phyloP scores from a whole-genome alignment of 2,113 vertebrate species.

The Pedetes capensis region DNA sequence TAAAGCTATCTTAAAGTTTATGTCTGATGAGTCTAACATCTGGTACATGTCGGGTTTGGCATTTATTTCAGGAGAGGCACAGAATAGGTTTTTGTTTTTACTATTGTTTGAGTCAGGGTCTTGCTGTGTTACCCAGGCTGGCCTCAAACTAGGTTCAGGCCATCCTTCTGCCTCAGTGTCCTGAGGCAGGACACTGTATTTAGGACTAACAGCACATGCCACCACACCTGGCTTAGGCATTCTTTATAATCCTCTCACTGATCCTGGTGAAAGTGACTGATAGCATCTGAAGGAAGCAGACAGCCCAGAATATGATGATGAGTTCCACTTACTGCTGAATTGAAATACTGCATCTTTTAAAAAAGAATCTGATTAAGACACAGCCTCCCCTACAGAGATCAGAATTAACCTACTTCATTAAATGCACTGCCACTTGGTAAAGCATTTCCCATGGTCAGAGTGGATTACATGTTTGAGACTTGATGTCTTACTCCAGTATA shows the following conservation, averaged over 20 bases:
- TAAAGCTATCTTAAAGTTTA: neutral
- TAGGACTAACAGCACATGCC: fast-evolving
- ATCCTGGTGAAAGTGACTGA: neutral
- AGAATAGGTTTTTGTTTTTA: neutral
- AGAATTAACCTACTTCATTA: neutral
- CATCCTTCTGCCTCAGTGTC: neutral
- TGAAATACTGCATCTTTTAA: neutral
- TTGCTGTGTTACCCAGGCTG: neutral
- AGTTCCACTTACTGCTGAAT: neutral
- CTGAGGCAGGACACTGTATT: no score
- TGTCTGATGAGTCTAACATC: neutral
- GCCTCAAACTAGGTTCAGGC: neutral
- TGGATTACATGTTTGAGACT: neutral
- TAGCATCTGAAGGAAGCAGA: neutral
- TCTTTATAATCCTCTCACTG: neutral
- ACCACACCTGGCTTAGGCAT: neutral
- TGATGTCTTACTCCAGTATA: neutral
- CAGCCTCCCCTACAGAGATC: neutral
- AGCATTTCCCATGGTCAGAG: neutral
- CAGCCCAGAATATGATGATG: neutral
- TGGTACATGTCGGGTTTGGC: neutral
- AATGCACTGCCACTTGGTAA: neutral
- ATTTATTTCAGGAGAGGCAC: neutral
- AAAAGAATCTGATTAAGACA: neutral
- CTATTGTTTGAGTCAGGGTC: no score